Conservation (phyloP, 2,888 invertebrate species). For the Noctua pronuba region DNA sequence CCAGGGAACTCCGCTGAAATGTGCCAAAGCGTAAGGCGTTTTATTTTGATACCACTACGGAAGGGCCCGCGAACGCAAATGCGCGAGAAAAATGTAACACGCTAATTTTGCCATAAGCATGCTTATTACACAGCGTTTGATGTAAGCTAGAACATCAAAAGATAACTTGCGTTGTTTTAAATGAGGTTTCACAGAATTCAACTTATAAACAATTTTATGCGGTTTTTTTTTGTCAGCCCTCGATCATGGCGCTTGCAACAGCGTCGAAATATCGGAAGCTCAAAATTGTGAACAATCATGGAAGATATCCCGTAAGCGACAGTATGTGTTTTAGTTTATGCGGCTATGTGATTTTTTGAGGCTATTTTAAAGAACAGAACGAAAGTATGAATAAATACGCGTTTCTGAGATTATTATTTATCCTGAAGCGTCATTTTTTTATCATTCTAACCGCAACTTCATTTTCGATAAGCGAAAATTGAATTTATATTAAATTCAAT, state of each 20-base stretch:
- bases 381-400: background rate
- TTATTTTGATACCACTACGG: constrained; percentile 80
- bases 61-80: constrained; percentile 53
- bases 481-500: background rate
- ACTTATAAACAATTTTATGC: constrained; percentile 8
- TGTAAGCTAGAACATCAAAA: constrained; percentile 54
- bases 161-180: constrained; percentile 44
- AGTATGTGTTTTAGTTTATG: too few relatives aligned
- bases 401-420: background rate
- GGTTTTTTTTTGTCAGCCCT: too few relatives aligned
- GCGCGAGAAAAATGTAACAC: constrained; percentile 63
- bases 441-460: background rate
- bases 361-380: background rate
- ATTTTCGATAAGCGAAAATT: constrained; percentile 1
- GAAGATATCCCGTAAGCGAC: too few relatives aligned
- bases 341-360: background rate
- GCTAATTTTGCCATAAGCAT: constrained; percentile 58
- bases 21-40: constrained; percentile 81
- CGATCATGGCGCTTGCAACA: too few relatives aligned
- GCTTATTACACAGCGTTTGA: constrained; percentile 62
- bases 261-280: too few relatives aligned
- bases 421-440: background rate
- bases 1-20: constrained; percentile 75
- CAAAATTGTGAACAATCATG: too few relatives aligned
- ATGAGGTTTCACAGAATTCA: constrained; percentile 17